phyloP scores from a whole-genome alignment of 2,797 vertebrate species.

The Micropoecilia bifurca region DNA sequence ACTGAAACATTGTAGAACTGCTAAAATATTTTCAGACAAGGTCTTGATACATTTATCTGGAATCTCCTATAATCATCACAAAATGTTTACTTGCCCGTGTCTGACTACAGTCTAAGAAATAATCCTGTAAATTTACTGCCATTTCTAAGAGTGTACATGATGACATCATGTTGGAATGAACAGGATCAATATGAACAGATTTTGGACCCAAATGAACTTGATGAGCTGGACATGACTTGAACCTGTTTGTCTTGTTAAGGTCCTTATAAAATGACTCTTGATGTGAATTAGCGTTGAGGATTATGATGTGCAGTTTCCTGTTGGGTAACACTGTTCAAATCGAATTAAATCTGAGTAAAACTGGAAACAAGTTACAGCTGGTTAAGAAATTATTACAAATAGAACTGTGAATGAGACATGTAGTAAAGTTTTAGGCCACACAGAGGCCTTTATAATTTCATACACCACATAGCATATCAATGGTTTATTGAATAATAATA shows the following conservation, averaged over 20 bases:
- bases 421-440: neutral
- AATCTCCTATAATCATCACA: too few relatives aligned
- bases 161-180: neutral
- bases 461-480: neutral
- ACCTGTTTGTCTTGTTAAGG: neutral
- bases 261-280: neutral
- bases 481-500: neutral
- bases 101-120: too few relatives aligned
- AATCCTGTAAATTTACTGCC: too few relatives aligned
- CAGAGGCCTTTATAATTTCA: neutral
- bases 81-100: neutral
- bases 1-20: too few relatives aligned
- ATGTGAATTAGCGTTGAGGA: neutral
- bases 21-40: too few relatives aligned
- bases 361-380: neutral
- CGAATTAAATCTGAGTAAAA: neutral
- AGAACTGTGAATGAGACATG: neutral
- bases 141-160: too few relatives aligned
- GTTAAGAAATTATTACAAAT: neutral
- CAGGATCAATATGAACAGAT: neutral
- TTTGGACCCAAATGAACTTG: neutral
- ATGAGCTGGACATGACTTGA: too few relatives aligned
- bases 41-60: too few relatives aligned
- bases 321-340: neutral
- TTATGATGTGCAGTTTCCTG: neutral